phyloP scores from a whole-genome alignment of 2,113 vertebrate species.

The Epinephelus fuscoguttatus region DNA sequence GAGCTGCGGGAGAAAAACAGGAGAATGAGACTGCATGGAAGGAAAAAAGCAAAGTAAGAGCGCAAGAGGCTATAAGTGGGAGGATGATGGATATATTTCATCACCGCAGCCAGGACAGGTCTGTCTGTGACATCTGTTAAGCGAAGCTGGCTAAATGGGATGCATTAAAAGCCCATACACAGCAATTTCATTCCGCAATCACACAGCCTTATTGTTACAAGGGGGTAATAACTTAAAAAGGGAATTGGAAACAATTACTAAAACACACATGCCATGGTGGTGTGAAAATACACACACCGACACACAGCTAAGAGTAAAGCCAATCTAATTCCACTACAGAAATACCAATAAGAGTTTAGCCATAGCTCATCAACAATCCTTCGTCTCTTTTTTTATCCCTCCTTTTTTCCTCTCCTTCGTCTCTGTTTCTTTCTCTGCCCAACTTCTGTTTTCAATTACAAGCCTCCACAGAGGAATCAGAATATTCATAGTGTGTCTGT shows the following conservation, averaged over 20 bases:
- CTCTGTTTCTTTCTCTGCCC: slow-evolving; percentile 15
- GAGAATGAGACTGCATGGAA: slow-evolving; percentile 46
- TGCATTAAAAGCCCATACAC: slow-evolving; percentile 83
- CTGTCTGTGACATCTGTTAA: slow-evolving; percentile 82
- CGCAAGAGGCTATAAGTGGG: slow-evolving; percentile 69
- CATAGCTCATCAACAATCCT: slow-evolving; percentile 64
- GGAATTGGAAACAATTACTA: slow-evolving; percentile 80
- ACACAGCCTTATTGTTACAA: slow-evolving; percentile 77
- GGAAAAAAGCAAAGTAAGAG: slow-evolving; percentile 55
- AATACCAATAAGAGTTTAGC: slow-evolving; percentile 18
- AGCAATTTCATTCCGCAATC: slow-evolving; percentile 78
- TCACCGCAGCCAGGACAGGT: slow-evolving; percentile 80
- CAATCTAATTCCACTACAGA: slow-evolving; percentile 1
- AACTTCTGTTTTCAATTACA: slow-evolving; percentile 80
- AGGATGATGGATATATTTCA: slow-evolving; percentile 85
- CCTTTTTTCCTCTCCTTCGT: slow-evolving; percentile 33
- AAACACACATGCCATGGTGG: slow-evolving; percentile 73
- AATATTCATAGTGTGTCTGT: slow-evolving; percentile 77
- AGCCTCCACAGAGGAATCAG: slow-evolving; percentile 71
- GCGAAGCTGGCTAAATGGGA: slow-evolving; percentile 79
- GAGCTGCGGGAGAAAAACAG: slow-evolving; percentile 52
- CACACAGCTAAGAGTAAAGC: slow-evolving; percentile 56
- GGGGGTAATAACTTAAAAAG: slow-evolving; percentile 79
- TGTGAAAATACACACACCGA: slow-evolving; percentile 51
- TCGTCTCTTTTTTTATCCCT: slow-evolving; percentile 20